phyloP scores from a whole-genome alignment of 2,797 vertebrate genomes.

The Geotrypetes seraphini region DNA sequence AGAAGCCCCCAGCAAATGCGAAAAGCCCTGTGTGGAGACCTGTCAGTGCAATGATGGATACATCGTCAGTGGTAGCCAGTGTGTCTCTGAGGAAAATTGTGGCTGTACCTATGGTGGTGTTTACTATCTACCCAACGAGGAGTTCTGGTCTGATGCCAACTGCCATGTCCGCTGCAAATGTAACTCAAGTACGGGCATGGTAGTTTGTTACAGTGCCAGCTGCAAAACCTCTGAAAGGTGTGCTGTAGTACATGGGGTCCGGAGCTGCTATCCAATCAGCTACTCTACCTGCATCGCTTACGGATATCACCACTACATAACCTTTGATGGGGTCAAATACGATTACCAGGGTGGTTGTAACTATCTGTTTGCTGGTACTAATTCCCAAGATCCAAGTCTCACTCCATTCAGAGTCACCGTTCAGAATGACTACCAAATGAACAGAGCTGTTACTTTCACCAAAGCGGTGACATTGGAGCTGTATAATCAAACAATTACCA shows the following conservation, averaged over 20 bases:
- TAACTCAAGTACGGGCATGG: constrained; percentile 2
- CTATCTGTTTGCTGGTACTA: constrained; percentile 35
- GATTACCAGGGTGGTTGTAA: constrained; percentile 38
- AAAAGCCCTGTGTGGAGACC: constrained; percentile 39
- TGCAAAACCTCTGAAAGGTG: constrained; percentile 39
- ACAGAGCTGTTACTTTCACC: constrained; percentile 45
- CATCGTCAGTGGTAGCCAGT: constrained; percentile 33
- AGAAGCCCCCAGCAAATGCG: constrained; percentile 16
- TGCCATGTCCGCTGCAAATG: constrained; percentile 45
- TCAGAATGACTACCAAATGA: constrained; percentile 52
- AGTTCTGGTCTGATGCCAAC: constrained; percentile 45
- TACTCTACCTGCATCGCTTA: constrained; percentile 39
- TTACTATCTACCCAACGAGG: constrained; percentile 36
- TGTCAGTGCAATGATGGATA: constrained; percentile 53
- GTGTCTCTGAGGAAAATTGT: constrained; percentile 36
- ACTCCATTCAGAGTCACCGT: constrained; percentile 51
- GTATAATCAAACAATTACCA: constrained; percentile 16
- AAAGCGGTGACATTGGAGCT: constrained; percentile 21
- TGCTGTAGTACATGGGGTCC: constrained; percentile 37
- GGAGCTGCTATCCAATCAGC: constrained; percentile 39
- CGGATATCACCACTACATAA: constrained; percentile 12
- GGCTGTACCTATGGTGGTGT: constrained; percentile 43
- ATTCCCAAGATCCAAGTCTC: constrained; percentile 6
- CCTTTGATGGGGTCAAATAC: constrained; percentile 35
- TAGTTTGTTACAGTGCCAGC: constrained; percentile 32